phyloP scores from a whole-genome alignment of 2,888 invertebrate species.

The Cynaeus angustus region DNA sequence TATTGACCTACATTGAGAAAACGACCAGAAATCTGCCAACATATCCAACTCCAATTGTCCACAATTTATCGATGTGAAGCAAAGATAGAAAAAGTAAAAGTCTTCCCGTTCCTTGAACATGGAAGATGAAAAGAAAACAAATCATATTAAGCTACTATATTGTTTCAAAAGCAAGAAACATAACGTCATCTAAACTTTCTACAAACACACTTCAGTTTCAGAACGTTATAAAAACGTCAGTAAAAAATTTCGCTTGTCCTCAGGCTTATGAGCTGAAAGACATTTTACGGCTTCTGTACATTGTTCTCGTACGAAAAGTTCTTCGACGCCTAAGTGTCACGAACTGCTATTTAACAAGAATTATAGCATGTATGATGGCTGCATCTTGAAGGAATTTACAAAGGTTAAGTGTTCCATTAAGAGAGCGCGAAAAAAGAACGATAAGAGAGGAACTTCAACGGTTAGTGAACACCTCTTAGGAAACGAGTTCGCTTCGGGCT shows the following conservation, averaged over 20 bases:
- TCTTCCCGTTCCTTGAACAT: too few species aligned
- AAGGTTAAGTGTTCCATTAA: constrained; percentile 37
- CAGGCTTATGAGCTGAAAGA: neutral
- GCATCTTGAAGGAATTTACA: constrained; percentile 32
- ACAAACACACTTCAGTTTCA: neutral
- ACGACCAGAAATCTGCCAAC: too few species aligned
- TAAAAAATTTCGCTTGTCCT: neutral
- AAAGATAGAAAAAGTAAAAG: too few species aligned
- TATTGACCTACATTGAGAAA: too few species aligned
- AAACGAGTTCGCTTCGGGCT: constrained; percentile 6
- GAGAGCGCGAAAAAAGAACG: constrained; percentile 21
- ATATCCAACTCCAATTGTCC: too few species aligned
- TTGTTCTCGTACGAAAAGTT: constrained; percentile 7
- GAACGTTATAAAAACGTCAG: neutral
- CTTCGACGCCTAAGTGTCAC: constrained; percentile 10
- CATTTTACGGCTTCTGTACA: constrained; percentile 3
- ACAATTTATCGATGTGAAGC: too few species aligned
- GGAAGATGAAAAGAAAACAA: too few species aligned
- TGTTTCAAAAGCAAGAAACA: too few species aligned
- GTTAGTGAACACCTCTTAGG: constrained; percentile 21
- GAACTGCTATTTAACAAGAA: constrained; percentile 11
- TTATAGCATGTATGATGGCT: constrained; percentile 22
- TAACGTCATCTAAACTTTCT: too few species aligned
- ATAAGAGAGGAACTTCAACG: neutral
- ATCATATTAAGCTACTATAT: too few species aligned